Evolutionary conservation across 2,113 vertebrate species (phyloP).

Genomic region (Geococcyx californianus): DNA sequence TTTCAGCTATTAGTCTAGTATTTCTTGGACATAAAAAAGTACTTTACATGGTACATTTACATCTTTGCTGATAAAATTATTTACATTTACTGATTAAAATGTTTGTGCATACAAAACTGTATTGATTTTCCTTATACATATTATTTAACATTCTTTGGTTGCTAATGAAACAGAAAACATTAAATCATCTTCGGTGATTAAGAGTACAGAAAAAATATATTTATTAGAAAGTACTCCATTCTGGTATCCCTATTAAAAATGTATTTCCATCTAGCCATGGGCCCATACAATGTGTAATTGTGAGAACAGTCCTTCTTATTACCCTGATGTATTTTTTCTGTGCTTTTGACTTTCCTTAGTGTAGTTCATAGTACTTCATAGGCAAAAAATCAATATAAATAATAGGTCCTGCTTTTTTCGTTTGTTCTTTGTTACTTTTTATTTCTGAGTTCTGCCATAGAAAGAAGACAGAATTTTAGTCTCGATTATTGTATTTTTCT

Average conservation of each 20-base stretch:
- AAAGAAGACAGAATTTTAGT: not conserved
- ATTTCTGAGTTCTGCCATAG: not conserved
- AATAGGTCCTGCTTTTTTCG: not conserved
- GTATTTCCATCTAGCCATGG: not conserved
- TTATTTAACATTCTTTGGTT: not conserved
- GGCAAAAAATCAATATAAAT: not conserved
- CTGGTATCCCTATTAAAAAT: not conserved
- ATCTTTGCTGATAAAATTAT: not conserved
- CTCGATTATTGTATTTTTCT: not conserved
- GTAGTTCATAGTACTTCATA: not conserved
- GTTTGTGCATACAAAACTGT: fast-evolving
- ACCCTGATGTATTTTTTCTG: not conserved
- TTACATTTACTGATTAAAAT: not conserved
- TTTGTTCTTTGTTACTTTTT: not conserved
- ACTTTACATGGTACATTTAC: not conserved
- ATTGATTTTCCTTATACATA: not conserved
- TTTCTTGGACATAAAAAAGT: not conserved
- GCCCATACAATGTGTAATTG: not conserved
- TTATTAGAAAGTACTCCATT: not conserved
- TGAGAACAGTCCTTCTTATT: not conserved
- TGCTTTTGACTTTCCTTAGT: not conserved
- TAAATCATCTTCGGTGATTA: not conserved
- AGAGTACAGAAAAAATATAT: not conserved
- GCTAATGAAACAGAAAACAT: not conserved
- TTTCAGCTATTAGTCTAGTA: not conserved